Evolutionary conservation across 2,888 invertebrate species (phyloP), one percentile per base, ranked within the genome.

Genomic region (Synanthedon andrenaeformis): DNA sequence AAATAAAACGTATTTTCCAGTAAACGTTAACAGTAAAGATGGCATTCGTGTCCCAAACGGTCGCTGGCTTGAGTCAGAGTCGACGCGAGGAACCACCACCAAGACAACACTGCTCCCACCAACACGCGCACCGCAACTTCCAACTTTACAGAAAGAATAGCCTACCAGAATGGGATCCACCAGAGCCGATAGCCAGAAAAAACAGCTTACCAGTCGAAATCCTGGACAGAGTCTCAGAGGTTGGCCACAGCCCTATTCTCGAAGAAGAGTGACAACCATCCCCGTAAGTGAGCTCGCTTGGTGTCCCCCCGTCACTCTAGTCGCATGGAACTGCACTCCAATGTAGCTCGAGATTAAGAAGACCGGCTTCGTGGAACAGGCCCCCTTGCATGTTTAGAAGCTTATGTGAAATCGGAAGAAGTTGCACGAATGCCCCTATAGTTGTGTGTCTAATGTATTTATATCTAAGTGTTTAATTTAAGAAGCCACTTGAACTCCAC

Each of bases 41-140:
- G 89, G 89, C 89, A 60, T 89, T 89, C 77, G 86, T 89, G 62
- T 89, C 89, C 45, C 89, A 89, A 83, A 89, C 89, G 48, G 89
- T 89, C 56, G 89, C 89, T 23, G 89, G 88, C 49, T 74, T 89
- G 70, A 86, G 85, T 63, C 84, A 86, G 63, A 67, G 79, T 42
- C 70, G 82, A 1, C 80, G 83, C n/a, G 81, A 83, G 54, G 84
- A 86, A 42, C 72, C 73, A 0, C 78, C 82, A 3, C 83, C 84
- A 0, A 68, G 82, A 42, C 87, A 87, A 62, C 87, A 87, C 72
- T 87, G 87, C 75, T 82, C 86, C 1, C 86, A 87, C 62, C 84
- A 81, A 63, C 83, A 87, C 75, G 74, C 84, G 13, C 78, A 83
- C 55, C 82, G 82, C 57, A 68, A 75, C 61, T 70, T 75, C 63